A percentile compares a stretch with the other conserved stretches of the same genome.
phyloP scores from a whole-genome alignment of 2,797 vertebrate genomes.

The Tolypeutes matacus region DNA sequence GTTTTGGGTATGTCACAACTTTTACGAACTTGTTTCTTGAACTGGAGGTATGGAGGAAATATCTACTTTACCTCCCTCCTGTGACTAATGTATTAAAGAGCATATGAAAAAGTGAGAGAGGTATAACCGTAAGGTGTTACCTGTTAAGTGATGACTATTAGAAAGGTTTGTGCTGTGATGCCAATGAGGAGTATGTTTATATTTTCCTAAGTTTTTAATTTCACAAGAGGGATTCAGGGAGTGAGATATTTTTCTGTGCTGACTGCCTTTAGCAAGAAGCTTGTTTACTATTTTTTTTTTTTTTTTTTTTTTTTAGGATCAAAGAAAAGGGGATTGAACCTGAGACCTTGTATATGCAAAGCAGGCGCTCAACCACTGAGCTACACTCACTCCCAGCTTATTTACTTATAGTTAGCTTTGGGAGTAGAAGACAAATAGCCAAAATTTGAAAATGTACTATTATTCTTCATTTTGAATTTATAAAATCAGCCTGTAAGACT shows the following conservation, averaged over 20 bases:
- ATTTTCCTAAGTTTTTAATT: constrained; percentile 47
- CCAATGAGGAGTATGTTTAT: constrained; percentile 54
- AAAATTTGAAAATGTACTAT: neutral
- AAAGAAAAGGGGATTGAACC: too few species aligned
- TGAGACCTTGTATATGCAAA: too few species aligned
- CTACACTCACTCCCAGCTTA: too few species aligned
- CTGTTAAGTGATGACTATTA: constrained; percentile 6
- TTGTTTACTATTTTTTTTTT: neutral
- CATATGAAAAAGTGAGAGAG: neutral
- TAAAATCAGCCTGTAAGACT: neutral
- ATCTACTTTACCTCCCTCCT: neutral
- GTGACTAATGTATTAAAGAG: neutral
- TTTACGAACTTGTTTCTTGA: constrained; percentile 40
- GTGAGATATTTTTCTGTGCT: neutral
- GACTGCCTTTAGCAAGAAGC: neutral
- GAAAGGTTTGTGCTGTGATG: constrained; percentile 29
- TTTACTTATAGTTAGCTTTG: constrained; percentile 41
- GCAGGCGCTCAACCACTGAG: too few species aligned
- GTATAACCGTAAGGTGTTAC: neutral
- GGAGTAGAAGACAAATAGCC: neutral
- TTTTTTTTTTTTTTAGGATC: too few species aligned
- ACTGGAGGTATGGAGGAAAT: neutral
- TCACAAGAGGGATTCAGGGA: constrained; percentile 22
- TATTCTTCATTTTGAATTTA: constrained; percentile 45
- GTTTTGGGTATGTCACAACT: neutral